Conservation (phyloP, 2,113 vertebrate species). For the Puma concolor region DNA sequence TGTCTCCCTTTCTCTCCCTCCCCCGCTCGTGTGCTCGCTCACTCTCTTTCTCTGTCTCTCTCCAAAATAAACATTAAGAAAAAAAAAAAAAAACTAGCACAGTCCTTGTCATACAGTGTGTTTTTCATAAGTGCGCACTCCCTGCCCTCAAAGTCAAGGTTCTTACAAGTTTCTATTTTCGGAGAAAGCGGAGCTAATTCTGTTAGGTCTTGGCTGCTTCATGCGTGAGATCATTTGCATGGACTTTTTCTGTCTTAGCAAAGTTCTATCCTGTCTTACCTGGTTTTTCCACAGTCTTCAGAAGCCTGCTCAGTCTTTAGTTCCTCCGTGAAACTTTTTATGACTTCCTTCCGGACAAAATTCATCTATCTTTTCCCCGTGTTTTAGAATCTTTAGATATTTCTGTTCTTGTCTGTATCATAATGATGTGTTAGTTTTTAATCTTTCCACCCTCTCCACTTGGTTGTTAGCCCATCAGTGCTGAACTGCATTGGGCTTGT, state of each 20-base stretch:
- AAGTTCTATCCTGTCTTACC: background rate
- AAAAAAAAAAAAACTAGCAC: background rate
- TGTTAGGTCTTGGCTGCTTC: slow-evolving; percentile 1
- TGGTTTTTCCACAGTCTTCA: slow-evolving; percentile 32
- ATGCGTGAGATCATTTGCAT: background rate
- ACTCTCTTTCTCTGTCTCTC: too few relatives aligned
- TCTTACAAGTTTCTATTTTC: slow-evolving; percentile 12
- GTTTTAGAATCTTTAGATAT: background rate
- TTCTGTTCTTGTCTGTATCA: background rate
- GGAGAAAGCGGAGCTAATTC: slow-evolving; percentile 29
- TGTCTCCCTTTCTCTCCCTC: too few relatives aligned
- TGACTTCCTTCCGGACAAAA: slow-evolving; percentile 35
- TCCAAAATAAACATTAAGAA: too few relatives aligned
- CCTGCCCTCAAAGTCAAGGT: slow-evolving; percentile 8
- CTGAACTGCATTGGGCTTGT: background rate
- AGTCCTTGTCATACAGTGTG: background rate
- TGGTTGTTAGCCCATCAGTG: background rate
- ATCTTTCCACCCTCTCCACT: background rate
- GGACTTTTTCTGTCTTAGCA: background rate
- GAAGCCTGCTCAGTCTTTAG: background rate
- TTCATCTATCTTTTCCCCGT: background rate
- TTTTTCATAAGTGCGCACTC: slow-evolving; percentile 40
- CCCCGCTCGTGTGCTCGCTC: too few relatives aligned
- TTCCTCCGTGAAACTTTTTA: background rate
- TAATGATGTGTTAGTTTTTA: background rate